These are phyloP conservation scores for Myoxocephalus aenaeus DNA, from an alignment of 2,797 vertebrate genomes.

Conservation along the genomic window DNA sequence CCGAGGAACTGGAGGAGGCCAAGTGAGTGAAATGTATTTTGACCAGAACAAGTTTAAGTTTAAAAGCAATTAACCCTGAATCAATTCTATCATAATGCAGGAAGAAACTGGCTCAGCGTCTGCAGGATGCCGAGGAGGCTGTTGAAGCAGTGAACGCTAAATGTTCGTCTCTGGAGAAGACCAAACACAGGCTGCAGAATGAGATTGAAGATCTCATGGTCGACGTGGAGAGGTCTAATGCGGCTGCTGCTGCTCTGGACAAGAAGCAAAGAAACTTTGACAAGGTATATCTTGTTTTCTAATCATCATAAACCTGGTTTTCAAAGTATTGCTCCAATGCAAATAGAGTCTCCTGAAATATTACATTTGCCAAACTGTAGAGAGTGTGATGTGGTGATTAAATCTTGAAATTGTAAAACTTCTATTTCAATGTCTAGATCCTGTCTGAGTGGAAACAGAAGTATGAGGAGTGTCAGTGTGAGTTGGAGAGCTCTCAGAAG, in stretches of 20 bases:
- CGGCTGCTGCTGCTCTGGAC: constrained; percentile 87
- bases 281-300: constrained; percentile 30
- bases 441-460: constrained; percentile 83
- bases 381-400: neutral
- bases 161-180: constrained; percentile 93
- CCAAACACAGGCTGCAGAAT: constrained; percentile 92
- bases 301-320: neutral
- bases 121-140: constrained; percentile 90
- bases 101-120: constrained; percentile 84
- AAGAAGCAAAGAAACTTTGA: constrained; percentile 91
- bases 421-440: constrained; percentile 47
- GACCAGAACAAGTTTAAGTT: too few species aligned
- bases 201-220: constrained; percentile 95
- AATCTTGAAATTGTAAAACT: neutral
- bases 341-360: neutral
- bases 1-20: constrained; percentile 89
- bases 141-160: constrained; percentile 91
- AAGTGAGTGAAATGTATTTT: constrained; percentile 62
- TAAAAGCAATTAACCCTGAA: too few species aligned
- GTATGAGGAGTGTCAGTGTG: constrained; percentile 79
- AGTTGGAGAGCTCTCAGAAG: constrained; percentile 82
- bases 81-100: neutral
- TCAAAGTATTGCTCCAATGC: neutral
- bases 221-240: constrained; percentile 91
- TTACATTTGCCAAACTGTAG: neutral